A percentile compares a stretch with the other conserved stretches of the same genome.
These are phyloP conservation scores for Corapipo altera DNA, from an alignment of 2,113 vertebrate genomes.

Conservation along the genomic window DNA sequence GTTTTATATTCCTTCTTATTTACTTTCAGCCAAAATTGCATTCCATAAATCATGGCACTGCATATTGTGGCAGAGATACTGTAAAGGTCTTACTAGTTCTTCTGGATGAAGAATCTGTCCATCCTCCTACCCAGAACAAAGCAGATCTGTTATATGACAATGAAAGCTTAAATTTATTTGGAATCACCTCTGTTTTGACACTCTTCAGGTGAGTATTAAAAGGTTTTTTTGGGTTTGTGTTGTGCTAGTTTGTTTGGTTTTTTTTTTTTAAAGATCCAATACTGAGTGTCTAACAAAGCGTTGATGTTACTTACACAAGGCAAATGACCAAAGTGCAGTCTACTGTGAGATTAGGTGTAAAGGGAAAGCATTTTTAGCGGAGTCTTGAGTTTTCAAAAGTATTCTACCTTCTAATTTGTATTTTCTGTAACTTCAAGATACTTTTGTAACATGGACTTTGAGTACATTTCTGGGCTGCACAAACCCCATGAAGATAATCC, in stretches of 20 bases:
- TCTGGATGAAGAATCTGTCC: conserved; percentile 87
- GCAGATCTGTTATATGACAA: conserved; percentile 82
- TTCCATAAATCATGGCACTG: conserved; percentile 89
- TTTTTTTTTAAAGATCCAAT: not conserved
- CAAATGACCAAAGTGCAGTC: not conserved
- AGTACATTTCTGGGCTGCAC: not conserved
- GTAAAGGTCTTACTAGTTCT: conserved; percentile 84
- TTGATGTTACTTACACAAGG: not conserved
- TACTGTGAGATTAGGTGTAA: not conserved
- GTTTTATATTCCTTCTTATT: not conserved
- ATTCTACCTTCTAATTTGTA: not conserved
- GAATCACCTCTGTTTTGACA: conserved; percentile 72
- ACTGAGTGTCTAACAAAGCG: not conserved
- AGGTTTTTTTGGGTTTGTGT: not conserved
- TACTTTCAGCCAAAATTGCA: conserved; percentile 84
- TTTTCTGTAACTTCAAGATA: not conserved
- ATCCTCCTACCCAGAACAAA: conserved; percentile 81
- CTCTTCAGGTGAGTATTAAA: conserved; percentile 82
- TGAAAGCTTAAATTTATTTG: conserved; percentile 61
- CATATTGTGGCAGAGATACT: conserved; percentile 85
- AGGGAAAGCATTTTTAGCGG: not conserved
- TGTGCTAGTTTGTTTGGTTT: not conserved
- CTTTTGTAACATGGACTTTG: not conserved
- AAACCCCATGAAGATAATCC: not conserved
- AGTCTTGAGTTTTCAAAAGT: not conserved